Base-by-base conservation (phyloP, 64 coral and sea anemone species). In the Stylophora pistillata region DNA sequence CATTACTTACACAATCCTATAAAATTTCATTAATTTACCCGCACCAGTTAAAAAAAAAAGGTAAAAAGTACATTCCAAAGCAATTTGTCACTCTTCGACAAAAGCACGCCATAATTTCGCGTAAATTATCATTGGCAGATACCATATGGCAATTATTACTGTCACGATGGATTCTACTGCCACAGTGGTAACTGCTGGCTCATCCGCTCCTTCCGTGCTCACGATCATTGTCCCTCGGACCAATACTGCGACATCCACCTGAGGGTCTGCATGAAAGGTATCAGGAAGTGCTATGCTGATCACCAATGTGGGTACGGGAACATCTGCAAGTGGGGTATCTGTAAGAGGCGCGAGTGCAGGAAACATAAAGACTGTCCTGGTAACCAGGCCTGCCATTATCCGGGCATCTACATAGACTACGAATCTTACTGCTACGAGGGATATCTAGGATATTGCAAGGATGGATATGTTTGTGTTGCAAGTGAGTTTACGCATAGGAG, bases 131-230 rank as follows among this genome's bases (percentile, higher is more conserved):
- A 20, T 65, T 26, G 20, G 20, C 66, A 71, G 66, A 71, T 71
- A 26, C 20, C 20, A 71, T 71, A 23, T 12, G 66, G 66, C 27
- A 71, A 71, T 12, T n/a, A n/a, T 71, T 71, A 71, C 21, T 71
- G 66, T 71, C 23, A 71, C 23, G 66, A 71, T 71, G 66, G 66
- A 26, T 71, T 71, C 66, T 71, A 71, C 66, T 71, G 66, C 66
- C 12, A 23, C 66, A 71, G 25, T 71, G 66, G 66, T n/a, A n/a
- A n/a, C 23, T 71, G 66, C 27, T 12, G 27, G 20, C 17, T 12
- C 20, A 71, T 12, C 2, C 66, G 66, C 10, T 29, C 66, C 11
- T 71, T 21, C 12, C 1, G 18, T 4, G 18, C 20, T 71, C 66
- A 71, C 66, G 66, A 12, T n/a, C 66, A 71, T 12, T 71, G 66